A percentile compares a stretch with the other conserved stretches of the same genome.
Evolutionary conservation across 2,113 vertebrate species (phyloP).

Genomic region (Dipodomys stephensi): DNA sequence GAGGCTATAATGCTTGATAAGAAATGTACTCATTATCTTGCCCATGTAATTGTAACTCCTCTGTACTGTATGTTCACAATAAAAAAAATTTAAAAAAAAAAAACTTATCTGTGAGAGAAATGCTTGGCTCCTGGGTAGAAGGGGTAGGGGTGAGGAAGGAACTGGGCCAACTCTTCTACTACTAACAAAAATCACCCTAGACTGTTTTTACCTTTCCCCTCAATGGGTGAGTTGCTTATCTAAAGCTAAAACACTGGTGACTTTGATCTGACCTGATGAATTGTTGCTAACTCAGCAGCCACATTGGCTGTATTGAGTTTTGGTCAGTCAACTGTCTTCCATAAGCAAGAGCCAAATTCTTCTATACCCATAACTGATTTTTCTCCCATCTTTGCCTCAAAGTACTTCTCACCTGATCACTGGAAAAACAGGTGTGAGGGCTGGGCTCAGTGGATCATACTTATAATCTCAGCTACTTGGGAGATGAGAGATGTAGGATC

Average conservation of each 20-base stretch:
- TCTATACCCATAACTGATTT: background rate
- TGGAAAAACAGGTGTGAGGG: background rate
- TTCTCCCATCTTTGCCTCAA: background rate
- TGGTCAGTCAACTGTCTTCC: too few species aligned
- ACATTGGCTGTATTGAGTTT: too few species aligned
- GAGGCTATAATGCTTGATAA: too few species aligned
- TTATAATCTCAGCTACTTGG: too few species aligned
- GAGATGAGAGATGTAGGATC: too few species aligned
- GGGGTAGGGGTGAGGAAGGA: background rate
- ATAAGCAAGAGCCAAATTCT: background rate
- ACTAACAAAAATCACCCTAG: slow-evolving; percentile 1
- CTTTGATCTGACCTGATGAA: background rate
- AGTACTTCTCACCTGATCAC: background rate
- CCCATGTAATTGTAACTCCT: too few species aligned
- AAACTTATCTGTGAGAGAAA: background rate
- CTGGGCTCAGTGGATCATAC: too few species aligned
- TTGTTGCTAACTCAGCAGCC: too few species aligned
- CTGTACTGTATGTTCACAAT: too few species aligned
- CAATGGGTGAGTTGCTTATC: background rate
- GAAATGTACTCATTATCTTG: too few species aligned
- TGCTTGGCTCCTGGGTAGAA: background rate
- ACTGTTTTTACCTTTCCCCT: slow-evolving; percentile 17
- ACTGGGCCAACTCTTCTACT: background rate
- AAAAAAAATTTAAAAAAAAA: background rate
- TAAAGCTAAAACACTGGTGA: slow-evolving; percentile 38